Evolutionary conservation across 30 jellyfish, hydroid and myxozoan species (phyloP), one percentile per base, ranked within the genome.

Genomic region (Sanderia malayensis): DNA sequence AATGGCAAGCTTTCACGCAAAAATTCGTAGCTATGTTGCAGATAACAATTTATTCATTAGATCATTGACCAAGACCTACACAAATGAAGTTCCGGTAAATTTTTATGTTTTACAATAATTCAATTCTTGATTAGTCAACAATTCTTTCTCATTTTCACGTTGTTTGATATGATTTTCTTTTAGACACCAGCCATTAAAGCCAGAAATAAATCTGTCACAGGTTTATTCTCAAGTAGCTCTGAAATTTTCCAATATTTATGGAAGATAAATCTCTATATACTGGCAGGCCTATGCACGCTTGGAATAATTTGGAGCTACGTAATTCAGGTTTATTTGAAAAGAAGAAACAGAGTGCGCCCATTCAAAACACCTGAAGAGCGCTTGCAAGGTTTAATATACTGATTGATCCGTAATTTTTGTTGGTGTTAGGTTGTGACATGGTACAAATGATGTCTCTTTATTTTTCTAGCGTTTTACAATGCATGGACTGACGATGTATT

Each of bases 11-110:
- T 74, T 74, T 44, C 77, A 74, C 27, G 19, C 70, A 0, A 71
- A 74, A 22, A 74, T 74, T 8, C 86, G 86, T 6, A 34, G 74
- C 0, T 74, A 74, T 61, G 77, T 74, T 1, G n/a, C 45, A 15
- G 46, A 58, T 59, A 74, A 58, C 55, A 34, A 24, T 49, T 44
- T 41, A 10, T 45, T 33, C 11, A 59, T 74, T n/a, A 71, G 41
- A 44, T 17, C 57, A 34, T 46, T 74, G 53, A 61, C 57, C 20
- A 74, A 74, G 33, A 74, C 59, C 27, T 74, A 30, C 58, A 74
- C 86, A 13, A 74, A 61, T 29, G 60, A 19, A 24, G 86, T 74
- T 22, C 66, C 18, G 33, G 86, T 74, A 37, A n/a, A n/a, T n/a
- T n/a, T n/a, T n/a, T n/a, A n/a, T n/a, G n/a, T n/a, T n/a, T n/a